These are phyloP conservation scores for Aculops lycopersici DNA, from an alignment of 1,140 invertebrate genomes.

Conservation along the genomic window DNA sequence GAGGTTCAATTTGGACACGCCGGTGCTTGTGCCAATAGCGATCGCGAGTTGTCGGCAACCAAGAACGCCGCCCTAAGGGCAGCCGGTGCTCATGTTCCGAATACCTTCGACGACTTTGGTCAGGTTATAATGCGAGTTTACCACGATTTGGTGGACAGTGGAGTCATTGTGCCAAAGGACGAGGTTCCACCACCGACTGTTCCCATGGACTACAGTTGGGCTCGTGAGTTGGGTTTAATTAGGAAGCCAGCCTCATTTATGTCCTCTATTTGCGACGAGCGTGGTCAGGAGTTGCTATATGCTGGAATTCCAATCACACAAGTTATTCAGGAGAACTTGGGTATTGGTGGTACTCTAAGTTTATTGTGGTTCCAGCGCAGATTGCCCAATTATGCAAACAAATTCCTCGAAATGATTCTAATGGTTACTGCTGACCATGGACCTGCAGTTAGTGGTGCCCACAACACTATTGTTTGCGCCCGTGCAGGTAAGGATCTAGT, in stretches of 20 bases:
- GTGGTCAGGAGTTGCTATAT: constrained; percentile 86
- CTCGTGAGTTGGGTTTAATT: constrained; percentile 80
- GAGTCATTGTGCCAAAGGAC: constrained; percentile 45
- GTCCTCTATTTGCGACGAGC: constrained; percentile 94
- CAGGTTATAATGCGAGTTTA: constrained; percentile 40
- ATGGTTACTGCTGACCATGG: constrained; percentile 98
- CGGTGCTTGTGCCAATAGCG: constrained; percentile 80
- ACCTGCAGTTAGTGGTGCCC: constrained; percentile 87
- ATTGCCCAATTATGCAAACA: constrained; percentile 64
- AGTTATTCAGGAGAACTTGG: constrained; percentile 36
- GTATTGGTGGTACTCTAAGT: constrained; percentile 85
- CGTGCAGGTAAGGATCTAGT: constrained; percentile 94
- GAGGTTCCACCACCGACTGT: constrained; percentile 91
- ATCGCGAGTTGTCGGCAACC: constrained; percentile 61
- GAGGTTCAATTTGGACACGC: constrained; percentile 96
- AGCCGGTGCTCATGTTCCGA: constrained; percentile 59
- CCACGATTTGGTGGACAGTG: constrained; percentile 38
- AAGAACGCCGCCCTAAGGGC: constrained; percentile 57
- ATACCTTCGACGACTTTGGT: constrained; percentile 68
- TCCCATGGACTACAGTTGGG: constrained; percentile 98
- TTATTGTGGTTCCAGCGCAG: constrained; percentile 92
- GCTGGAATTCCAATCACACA: constrained; percentile 90
- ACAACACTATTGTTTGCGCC: constrained; percentile 97
- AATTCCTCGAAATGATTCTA: constrained; percentile 95
- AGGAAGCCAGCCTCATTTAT: constrained; percentile 96